Evolutionary conservation across 2,113 vertebrate species (phyloP).

Genomic region (Mus spicilegus): DNA sequence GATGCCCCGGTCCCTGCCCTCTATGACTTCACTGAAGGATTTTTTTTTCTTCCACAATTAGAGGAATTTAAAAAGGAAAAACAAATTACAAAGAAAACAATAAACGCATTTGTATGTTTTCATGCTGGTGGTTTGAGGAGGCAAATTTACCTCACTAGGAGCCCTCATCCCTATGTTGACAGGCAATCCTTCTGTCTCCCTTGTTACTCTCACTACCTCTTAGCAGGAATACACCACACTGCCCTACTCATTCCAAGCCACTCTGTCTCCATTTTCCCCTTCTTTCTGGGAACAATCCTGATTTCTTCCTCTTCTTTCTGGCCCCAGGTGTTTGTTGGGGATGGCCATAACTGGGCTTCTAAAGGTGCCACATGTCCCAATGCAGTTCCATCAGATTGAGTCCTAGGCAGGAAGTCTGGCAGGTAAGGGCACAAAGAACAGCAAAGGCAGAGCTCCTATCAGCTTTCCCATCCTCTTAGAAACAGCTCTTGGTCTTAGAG

Average conservation of each 20-base stretch:
- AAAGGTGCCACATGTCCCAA: neutral
- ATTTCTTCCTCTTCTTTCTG: neutral
- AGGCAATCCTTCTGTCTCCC: slow-evolving; percentile 75
- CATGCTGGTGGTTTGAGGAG: slow-evolving; percentile 87
- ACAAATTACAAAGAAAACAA: slow-evolving; percentile 79
- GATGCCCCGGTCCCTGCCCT: slow-evolving; percentile 55
- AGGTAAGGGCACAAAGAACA: neutral
- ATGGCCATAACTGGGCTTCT: neutral
- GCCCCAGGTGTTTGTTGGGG: neutral
- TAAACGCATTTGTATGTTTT: slow-evolving; percentile 89
- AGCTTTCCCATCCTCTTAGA: neutral
- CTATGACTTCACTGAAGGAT: slow-evolving; percentile 75
- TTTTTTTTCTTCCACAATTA: slow-evolving; percentile 77
- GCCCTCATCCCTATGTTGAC: slow-evolving; percentile 79
- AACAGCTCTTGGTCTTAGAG: slow-evolving; percentile 11
- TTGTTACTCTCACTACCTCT: slow-evolving; percentile 91
- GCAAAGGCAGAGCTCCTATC: neutral
- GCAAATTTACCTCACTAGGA: slow-evolving; percentile 84
- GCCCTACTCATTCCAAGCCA: slow-evolving; percentile 2
- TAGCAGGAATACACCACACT: slow-evolving; percentile 75
- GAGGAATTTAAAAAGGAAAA: slow-evolving; percentile 85
- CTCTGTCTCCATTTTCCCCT: neutral
- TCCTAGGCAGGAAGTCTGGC: neutral
- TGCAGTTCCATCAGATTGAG: neutral
- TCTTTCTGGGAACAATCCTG: neutral